Conservation (phyloP, 2,113 vertebrate genomes). For the Elgaria multicarinata region DNA sequence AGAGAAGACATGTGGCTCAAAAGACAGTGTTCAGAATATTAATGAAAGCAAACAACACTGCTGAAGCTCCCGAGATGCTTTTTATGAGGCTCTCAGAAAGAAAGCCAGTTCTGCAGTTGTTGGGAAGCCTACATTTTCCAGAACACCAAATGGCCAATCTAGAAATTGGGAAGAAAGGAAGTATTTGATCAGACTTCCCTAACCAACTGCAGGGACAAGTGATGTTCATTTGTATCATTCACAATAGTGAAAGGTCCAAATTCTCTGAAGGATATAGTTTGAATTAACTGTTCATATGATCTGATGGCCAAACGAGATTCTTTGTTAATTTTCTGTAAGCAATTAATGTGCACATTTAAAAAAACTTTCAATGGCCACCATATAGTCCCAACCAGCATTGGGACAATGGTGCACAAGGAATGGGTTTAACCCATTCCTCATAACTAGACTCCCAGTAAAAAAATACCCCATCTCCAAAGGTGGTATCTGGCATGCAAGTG, state of each 20-base stretch:
- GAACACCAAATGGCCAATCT: background rate
- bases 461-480: background rate
- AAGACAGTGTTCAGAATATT: constrained; percentile 14
- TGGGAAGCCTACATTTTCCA: background rate
- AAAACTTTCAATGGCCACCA: background rate
- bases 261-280: background rate
- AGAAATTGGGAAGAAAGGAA: background rate
- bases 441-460: background rate
- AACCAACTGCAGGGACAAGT: too few species aligned
- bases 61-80: background rate
- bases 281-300: background rate
- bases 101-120: background rate
- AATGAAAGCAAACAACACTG: background rate
- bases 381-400: background rate
- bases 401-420: background rate
- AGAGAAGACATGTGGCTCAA: background rate
- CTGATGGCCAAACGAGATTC: background rate
- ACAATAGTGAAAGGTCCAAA: background rate
- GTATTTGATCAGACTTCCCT: background rate
- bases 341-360: background rate
- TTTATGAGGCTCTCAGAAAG: background rate
- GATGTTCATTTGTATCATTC: background rate
- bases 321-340: too few species aligned
- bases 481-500: background rate
- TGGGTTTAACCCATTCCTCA: background rate